Conservation (phyloP, 2,113 vertebrate species). For the Neotoma lepida region DNA sequence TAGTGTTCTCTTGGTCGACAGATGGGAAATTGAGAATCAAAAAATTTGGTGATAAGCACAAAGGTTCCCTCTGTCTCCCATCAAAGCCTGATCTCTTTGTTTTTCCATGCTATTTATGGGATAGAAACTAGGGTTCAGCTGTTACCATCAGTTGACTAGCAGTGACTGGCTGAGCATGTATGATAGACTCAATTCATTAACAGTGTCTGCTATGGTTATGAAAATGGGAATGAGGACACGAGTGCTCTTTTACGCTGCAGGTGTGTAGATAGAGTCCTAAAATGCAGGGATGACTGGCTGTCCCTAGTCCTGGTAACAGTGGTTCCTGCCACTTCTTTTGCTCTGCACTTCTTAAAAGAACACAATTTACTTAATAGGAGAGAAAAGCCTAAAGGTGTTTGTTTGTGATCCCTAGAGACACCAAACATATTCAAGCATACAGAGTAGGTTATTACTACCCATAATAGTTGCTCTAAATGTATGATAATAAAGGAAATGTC, state of each 20-base stretch:
- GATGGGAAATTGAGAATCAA: not conserved
- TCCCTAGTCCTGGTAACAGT: not conserved
- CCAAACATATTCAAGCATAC: slow-evolving; percentile 34
- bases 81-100: not conserved
- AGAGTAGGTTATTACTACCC: not conserved
- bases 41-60: not conserved
- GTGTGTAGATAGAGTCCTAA: not conserved
- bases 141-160: not conserved
- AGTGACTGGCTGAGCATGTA: not conserved
- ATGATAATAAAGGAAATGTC: slow-evolving; percentile 4
- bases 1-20: not conserved
- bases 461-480: slow-evolving; percentile 39
- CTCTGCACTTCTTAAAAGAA: not conserved
- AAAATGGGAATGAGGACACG: not conserved
- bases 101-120: not conserved
- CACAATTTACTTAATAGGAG: not conserved
- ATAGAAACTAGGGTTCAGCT: not conserved
- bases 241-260: not conserved
- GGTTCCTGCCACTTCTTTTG: not conserved
- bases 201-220: not conserved
- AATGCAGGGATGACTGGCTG: not conserved
- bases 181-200: not conserved
- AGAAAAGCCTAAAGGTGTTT: not conserved
- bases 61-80: slow-evolving; percentile 2
- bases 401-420: not conserved